Conservation (phyloP, 1,140 invertebrate species). For the Pinna nobilis region DNA sequence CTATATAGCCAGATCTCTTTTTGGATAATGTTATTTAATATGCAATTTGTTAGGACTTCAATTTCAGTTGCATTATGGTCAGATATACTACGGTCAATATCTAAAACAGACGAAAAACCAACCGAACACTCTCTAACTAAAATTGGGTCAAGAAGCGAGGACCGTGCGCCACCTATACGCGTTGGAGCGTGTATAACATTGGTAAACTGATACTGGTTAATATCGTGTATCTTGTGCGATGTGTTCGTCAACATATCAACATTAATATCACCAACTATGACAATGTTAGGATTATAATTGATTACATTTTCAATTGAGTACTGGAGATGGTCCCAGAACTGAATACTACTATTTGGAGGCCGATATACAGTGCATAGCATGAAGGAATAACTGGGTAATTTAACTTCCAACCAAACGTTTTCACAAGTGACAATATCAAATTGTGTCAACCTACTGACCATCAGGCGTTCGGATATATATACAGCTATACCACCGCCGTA, state of each 20-base stretch:
- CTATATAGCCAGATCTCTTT: neutral
- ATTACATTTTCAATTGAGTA: neutral
- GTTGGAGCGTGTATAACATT: neutral
- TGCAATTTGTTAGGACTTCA: neutral
- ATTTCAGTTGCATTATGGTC: neutral
- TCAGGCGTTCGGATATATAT: neutral
- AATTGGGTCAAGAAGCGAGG: neutral
- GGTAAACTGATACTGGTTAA: neutral
- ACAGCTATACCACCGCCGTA: neutral
- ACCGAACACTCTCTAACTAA: neutral
- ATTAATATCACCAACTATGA: neutral
- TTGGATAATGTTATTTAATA: neutral
- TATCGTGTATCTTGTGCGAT: neutral
- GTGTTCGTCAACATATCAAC: neutral
- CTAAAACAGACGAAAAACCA: neutral
- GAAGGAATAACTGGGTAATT: neutral
- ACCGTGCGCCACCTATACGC: neutral
- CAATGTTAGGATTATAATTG: neutral
- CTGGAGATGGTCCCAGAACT: neutral
- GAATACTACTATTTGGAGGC: neutral
- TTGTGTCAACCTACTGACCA: neutral
- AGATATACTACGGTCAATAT: neutral
- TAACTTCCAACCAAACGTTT: neutral
- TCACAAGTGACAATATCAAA: neutral
- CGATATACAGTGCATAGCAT: neutral